Evolutionary conservation across 2,113 vertebrate species (phyloP).

Genomic region (Neogale vison): DNA sequence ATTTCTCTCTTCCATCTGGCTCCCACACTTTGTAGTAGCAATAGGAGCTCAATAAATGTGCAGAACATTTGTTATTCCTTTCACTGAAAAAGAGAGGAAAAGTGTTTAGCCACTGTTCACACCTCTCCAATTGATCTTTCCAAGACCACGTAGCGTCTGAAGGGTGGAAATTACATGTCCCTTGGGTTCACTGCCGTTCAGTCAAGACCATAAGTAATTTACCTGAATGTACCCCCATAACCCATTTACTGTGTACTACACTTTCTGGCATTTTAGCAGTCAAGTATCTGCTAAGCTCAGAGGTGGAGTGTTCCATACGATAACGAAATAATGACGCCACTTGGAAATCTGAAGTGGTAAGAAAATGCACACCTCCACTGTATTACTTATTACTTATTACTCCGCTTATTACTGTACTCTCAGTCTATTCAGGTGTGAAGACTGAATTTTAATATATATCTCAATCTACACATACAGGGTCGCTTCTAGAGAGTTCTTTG

Average conservation of each 20-base stretch:
- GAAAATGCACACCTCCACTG: neutral
- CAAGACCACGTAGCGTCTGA: slow-evolving; percentile 10
- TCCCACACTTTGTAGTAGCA: neutral
- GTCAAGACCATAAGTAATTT: slow-evolving; percentile 40
- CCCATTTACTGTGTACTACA: neutral
- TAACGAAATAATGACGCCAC: neutral
- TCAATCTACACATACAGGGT: neutral
- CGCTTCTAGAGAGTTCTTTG: neutral
- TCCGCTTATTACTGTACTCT: neutral
- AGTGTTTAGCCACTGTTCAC: neutral
- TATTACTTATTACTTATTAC: neutral
- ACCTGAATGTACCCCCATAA: neutral
- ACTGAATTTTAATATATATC: neutral
- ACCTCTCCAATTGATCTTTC: slow-evolving; percentile 22
- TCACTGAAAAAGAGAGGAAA: neutral
- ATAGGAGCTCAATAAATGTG: neutral
- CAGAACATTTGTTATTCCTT: neutral
- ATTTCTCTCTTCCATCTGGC: slow-evolving; percentile 12
- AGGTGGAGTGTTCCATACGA: neutral
- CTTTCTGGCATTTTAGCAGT: neutral
- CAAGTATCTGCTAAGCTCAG: neutral
- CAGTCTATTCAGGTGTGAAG: neutral
- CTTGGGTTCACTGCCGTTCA: neutral
- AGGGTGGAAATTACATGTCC: slow-evolving; percentile 35
- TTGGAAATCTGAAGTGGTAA: slow-evolving; percentile 53